Evolutionary conservation across 2,797 vertebrate genomes (phyloP), one percentile per base, ranked within the genome.

Genomic region (Darevskia nairensis): DNA sequence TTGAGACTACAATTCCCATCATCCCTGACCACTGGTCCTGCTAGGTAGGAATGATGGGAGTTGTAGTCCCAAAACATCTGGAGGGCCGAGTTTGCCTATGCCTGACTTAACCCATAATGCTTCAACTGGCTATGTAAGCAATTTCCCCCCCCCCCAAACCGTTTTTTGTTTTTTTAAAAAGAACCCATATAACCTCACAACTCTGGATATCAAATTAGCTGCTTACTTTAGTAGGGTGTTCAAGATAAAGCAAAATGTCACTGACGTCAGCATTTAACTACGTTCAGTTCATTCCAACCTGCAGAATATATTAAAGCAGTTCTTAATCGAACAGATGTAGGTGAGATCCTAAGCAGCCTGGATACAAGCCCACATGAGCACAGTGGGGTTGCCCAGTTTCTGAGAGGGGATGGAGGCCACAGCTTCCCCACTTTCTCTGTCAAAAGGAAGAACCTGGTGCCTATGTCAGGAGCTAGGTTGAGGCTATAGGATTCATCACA

Each of bases 381-480:
- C 11, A 21, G 13, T 21, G 23, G 64, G 64, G 4, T 69, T 69
- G 61, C 19, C 8, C 19, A 69, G 11, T 8, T 85, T 76, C 9
- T 72, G 71, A 72, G 35, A 32, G 29, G 11, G 10, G 29, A 19
- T 72, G 69, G 29, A 32, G 25, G 21, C 61, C 61, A 64, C 61
- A 64, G 61, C 61, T 74, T 35, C 19, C n/a, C 17, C 32, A 74
- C 7, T 15, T 21, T n/a, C 32, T 46, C 19, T 68, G 21, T 29
- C 15, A 19, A 66, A n/a, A n/a, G n/a, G n/a, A n/a, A n/a, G n/a
- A n/a, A n/a, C n/a, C n/a, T n/a, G n/a, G n/a, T n/a, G n/a, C n/a
- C n/a, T 27, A 29, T 71, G 11, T n/a, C 66, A 17, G 50, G 61
- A 4, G 46, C 1, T 0, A 0, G 10, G 27, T 13, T 41, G 44